Evolutionary conservation across 2,888 invertebrate genomes (phyloP).

Genomic region (Cremastinae sp.): DNA sequence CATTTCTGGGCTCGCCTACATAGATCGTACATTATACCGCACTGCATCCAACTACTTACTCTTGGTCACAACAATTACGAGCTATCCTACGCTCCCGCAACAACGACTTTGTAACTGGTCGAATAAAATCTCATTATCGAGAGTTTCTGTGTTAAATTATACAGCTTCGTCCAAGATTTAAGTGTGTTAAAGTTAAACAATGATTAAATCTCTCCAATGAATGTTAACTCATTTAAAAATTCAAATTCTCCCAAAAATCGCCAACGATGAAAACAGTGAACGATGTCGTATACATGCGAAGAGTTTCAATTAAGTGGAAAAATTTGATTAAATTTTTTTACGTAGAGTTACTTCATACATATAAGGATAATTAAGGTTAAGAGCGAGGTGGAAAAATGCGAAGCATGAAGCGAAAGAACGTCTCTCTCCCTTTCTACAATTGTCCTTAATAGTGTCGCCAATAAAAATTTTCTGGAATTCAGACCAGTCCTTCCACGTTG

Average conservation of each 20-base stretch:
- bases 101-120: constrained; percentile 1
- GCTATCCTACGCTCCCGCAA: constrained; percentile 9
- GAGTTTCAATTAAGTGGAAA: too few species aligned
- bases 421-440: constrained; percentile 71
- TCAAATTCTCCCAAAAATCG: too few species aligned
- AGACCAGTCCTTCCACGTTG: constrained; percentile 48
- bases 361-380: too few species aligned
- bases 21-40: constrained; percentile 1
- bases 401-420: constrained; percentile 64
- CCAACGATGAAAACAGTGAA: too few species aligned
- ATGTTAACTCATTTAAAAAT: too few species aligned
- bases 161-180: not conserved
- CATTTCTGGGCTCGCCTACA: constrained; percentile 4
- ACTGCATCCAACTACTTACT: not conserved
- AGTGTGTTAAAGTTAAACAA: too few species aligned
- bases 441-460: constrained; percentile 76
- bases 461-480: constrained; percentile 67
- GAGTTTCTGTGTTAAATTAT: constrained; percentile 30
- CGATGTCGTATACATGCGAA: too few species aligned
- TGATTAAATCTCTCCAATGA: too few species aligned
- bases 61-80: constrained; percentile 54
- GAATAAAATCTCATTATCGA: constrained; percentile 10
- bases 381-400: too few species aligned
- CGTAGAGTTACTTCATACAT: too few species aligned
- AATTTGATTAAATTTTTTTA: too few species aligned